A percentile compares a stretch with the other conserved stretches of the same genome.
These are phyloP conservation scores for Oikopleura vanhoeffeni DNA, from an alignment of 23 tunicate species.

Conservation along the genomic window DNA sequence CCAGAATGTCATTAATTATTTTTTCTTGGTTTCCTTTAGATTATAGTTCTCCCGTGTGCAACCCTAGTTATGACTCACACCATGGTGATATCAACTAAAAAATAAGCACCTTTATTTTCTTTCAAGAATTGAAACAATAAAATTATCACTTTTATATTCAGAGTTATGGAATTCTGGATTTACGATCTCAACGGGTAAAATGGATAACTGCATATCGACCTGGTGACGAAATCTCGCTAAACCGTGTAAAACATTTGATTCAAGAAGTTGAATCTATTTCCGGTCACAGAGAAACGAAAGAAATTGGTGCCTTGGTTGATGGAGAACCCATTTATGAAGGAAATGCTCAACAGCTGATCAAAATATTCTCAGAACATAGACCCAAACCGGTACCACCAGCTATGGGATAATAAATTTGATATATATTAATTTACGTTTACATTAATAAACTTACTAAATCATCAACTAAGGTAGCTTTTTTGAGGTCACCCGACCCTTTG, in stretches of 20 bases:
- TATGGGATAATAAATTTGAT: no score
- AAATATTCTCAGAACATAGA: not conserved
- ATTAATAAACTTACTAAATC: no score
- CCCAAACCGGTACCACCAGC: not conserved
- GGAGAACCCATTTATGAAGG: not conserved
- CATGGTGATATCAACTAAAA: no score
- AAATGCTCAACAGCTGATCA: not conserved
- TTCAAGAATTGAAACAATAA: no score
- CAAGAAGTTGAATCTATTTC: not conserved
- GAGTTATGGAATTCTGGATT: not conserved
- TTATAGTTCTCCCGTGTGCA: no score
- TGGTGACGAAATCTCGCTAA: not conserved
- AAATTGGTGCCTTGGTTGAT: not conserved
- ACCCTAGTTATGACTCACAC: no score
- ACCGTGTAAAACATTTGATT: not conserved
- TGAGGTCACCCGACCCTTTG: no score
- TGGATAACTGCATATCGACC: not conserved
- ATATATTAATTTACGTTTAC: no score
- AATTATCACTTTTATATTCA: not conserved
- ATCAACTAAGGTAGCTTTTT: no score
- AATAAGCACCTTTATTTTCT: no score
- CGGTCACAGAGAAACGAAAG: not conserved
- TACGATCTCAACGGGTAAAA: not conserved
- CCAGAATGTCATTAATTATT: no score
- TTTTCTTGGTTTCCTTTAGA: no score